Base-by-base conservation (phyloP, 2,888 invertebrate species). In the Copidosoma aretas region DNA sequence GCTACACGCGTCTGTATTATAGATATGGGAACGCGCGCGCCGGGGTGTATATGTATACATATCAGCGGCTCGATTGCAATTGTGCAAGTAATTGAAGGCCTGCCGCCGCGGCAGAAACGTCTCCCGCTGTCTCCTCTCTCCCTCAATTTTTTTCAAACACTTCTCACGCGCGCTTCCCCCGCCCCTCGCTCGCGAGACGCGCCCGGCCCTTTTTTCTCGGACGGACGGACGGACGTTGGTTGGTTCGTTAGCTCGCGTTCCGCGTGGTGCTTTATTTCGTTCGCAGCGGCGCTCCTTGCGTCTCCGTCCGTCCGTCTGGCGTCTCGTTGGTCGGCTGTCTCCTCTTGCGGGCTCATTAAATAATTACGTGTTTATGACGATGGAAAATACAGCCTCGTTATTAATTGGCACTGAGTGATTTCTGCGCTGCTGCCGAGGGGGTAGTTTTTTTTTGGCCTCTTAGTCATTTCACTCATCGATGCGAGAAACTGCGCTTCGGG, bases 61-160 rank as follows among this genome's bases (percentile, higher is more conserved):
- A 17, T 14, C 43, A 12, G 3, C 70, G 71, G 71, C 72, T 71
- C 71, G 68, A 74, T 73, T 64, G 76, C 76, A 80, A 80, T 79
- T 79, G 77, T 74, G 75, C 77, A 74, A 73, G 77, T 77, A 77
- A 79, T 78, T 77, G 75, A 76, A 68, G 72, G 69, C 3, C 19
- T 53, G 24, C 21, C 22, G 54, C 41, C 43, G 64, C 62, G 53
- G 64, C 68, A 64, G 71, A 71, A 68, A 68, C 70, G 70, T 21
- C 39, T 58, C 5, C 39, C 39, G 39, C 17, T 49, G 49, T n/a
- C 21, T 32, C 19, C 25, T n/a, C n/a, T n/a, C n/a, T n/a, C n/a
- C n/a, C n/a, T 32, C 53, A 10, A 59, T 41, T 21, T n/a, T 53
- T 65, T 65, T 65, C 46, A 43, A 53, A 65, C 43, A 59, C 53